phyloP scores from a whole-genome alignment of 1,140 invertebrate species.

The Notospermus geniculatus region DNA sequence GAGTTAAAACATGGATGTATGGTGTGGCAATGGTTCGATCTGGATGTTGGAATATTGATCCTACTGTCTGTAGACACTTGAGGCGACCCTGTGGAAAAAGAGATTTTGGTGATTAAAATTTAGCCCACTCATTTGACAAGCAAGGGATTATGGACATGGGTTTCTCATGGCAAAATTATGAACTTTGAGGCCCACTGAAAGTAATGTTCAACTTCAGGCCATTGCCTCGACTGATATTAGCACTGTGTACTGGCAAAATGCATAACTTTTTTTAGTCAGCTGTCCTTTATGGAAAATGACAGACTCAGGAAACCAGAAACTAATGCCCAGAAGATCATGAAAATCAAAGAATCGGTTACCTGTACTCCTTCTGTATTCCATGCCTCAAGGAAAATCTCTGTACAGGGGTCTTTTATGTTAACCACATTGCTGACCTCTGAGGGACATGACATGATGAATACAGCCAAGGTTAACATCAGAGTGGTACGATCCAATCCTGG shows the following conservation, averaged over 20 bases:
- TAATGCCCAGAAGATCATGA: too few relatives aligned
- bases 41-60: constrained; percentile 71
- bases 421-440: constrained; percentile 72
- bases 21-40: constrained; percentile 70
- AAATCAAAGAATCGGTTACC: too few relatives aligned
- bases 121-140: constrained; percentile 1
- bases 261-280: too few relatives aligned
- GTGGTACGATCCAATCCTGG: constrained; percentile 73
- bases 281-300: too few relatives aligned
- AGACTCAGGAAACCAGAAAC: too few relatives aligned
- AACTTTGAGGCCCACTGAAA: not conserved
- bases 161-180: not conserved
- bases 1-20: constrained; percentile 79
- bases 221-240: too few relatives aligned
- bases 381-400: constrained; percentile 87
- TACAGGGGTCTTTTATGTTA: constrained; percentile 85
- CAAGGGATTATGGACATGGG: not conserved
- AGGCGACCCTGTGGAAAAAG: constrained; percentile 63
- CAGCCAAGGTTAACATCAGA: constrained; percentile 81
- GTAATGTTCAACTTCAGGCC: too few relatives aligned
- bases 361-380: constrained; percentile 72
- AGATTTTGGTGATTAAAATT: not conserved
- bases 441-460: constrained; percentile 80
- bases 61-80: constrained; percentile 76
- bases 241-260: too few relatives aligned